A percentile compares a stretch with the other conserved stretches of the same genome.
Conservation (phyloP, 2,113 vertebrate genomes). For the Balaenoptera acutorostrata region DNA sequence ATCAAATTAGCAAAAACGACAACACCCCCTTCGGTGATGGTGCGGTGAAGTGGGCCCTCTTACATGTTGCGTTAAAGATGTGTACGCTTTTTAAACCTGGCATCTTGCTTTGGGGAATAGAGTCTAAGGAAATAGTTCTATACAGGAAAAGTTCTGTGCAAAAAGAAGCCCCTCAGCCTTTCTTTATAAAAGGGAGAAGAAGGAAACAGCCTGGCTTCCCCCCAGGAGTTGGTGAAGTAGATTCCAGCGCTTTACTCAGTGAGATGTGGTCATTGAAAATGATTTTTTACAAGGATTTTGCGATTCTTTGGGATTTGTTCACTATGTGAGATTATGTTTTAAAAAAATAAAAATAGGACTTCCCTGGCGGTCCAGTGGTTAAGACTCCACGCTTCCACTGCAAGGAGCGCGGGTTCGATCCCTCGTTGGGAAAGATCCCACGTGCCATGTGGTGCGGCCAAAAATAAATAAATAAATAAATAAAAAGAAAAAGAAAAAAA, state of each 20-base stretch:
- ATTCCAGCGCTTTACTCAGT: fast-evolving
- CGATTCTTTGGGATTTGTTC: background rate
- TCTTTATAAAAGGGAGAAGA: no score
- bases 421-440: no score
- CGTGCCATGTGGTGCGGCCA: no score
- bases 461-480: no score
- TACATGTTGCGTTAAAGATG: fast-evolving
- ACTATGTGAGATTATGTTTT: background rate
- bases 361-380: no score
- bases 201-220: no score
- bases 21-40: background rate
- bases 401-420: no score
- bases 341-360: background rate
- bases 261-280: background rate
- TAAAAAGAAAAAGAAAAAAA: background rate
- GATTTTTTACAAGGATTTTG: background rate
- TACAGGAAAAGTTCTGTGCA: background rate
- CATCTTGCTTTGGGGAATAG: background rate
- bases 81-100: fast-evolving
- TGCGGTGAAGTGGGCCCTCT: background rate
- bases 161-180: no score
- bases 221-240: background rate
- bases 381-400: no score
- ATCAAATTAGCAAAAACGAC: background rate
- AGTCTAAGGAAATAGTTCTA: background rate